These are phyloP conservation scores for Rhabdornis inornatus DNA, from an alignment of 2,113 vertebrate genomes.

Conservation along the genomic window DNA sequence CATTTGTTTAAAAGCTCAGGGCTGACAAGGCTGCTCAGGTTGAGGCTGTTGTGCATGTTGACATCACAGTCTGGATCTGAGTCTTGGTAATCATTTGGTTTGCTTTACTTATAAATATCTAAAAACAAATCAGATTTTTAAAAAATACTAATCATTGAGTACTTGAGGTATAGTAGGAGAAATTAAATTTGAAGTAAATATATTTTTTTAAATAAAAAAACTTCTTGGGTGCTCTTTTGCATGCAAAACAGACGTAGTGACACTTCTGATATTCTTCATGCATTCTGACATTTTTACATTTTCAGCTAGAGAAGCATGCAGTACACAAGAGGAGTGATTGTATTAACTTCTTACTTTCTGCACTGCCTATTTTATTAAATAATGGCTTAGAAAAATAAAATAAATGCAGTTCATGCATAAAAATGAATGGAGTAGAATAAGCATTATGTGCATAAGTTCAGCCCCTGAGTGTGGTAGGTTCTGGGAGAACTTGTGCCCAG, in stretches of 20 bases:
- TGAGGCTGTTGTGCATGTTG: background rate
- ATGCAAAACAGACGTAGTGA: background rate
- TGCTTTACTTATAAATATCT: background rate
- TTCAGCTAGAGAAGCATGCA: constrained; percentile 12
- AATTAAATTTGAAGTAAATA: background rate
- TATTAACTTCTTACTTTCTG: constrained; percentile 42
- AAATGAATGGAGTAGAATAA: constrained; percentile 17
- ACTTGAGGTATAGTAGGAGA: background rate
- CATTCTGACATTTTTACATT: constrained; percentile 15
- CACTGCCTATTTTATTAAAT: constrained; percentile 42
- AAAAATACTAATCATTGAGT: background rate
- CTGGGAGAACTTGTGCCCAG: background rate
- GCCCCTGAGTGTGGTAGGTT: background rate
- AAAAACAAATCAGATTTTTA: background rate
- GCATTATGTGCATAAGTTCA: background rate
- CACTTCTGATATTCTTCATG: background rate
- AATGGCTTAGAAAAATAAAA: constrained; percentile 45
- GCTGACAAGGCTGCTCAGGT: background rate
- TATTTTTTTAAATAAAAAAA: background rate
- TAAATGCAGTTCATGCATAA: constrained; percentile 51
- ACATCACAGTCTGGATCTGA: background rate
- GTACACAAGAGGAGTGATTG: background rate
- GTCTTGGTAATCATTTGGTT: background rate
- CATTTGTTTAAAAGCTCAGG: background rate
- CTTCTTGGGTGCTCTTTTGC: background rate